Conservation (phyloP, 2,888 invertebrate species). For the Phytoseiulus persimilis region DNA sequence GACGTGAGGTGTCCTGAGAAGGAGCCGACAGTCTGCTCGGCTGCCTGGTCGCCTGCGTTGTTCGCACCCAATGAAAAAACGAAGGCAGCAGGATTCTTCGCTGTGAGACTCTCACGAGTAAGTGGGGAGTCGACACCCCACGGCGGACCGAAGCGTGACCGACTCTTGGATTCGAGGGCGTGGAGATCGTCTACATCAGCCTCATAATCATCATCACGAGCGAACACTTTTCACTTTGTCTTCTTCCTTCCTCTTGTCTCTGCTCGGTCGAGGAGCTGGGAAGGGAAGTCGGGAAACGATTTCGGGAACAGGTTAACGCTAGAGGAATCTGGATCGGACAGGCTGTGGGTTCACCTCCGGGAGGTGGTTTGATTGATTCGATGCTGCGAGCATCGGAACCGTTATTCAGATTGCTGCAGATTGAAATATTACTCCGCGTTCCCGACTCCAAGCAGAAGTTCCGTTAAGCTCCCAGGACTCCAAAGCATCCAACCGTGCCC, state of each 20-base stretch:
- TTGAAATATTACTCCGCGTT: no score
- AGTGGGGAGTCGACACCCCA: slow-evolving; percentile 27
- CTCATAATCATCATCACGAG: neutral
- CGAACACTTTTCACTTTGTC: slow-evolving; percentile 5
- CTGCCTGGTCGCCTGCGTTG: neutral
- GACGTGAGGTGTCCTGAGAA: slow-evolving; percentile 5
- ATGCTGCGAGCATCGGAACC: no score
- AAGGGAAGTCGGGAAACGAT: neutral
- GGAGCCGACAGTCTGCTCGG: neutral
- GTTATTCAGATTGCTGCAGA: no score
- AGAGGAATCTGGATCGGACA: no score
- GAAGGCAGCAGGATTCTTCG: neutral
- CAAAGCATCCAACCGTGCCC: no score
- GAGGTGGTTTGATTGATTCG: no score
- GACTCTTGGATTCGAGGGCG: neutral
- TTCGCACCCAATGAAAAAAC: neutral
- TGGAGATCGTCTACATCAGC: slow-evolving; percentile 5
- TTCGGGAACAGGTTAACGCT: neutral
- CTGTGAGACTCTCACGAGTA: neutral
- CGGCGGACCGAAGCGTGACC: slow-evolving; percentile 35
- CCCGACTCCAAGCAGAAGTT: no score
- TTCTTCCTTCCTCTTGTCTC: neutral
- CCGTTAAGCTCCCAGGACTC: no score
- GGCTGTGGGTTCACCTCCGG: no score
- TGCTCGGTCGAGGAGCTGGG: neutral